Conservation (phyloP, 2,888 invertebrate genomes). For the Plemyria rubiginata region DNA sequence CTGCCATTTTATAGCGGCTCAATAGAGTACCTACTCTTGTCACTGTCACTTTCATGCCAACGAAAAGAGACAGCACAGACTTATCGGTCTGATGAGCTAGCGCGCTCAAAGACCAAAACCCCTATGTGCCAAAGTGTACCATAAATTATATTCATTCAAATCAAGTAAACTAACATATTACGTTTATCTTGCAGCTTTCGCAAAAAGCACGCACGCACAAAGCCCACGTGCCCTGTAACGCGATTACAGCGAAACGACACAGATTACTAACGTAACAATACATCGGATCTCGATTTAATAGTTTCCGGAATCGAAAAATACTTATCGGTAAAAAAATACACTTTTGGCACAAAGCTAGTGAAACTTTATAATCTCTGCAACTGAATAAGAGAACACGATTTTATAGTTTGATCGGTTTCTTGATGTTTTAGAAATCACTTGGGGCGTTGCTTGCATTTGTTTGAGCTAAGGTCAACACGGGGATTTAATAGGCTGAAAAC, state of each 20-base stretch:
- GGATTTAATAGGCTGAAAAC: no score
- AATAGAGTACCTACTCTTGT: no score
- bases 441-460: no score
- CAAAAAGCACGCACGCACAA: constrained; percentile 72
- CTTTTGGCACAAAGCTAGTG: constrained; percentile 58
- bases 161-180: constrained; percentile 25
- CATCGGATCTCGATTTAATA: constrained; percentile 62
- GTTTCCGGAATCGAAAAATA: constrained; percentile 66
- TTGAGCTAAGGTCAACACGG: no score
- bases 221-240: constrained; percentile 77
- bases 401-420: constrained; percentile 41
- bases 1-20: no score
- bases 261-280: constrained; percentile 23
- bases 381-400: constrained; percentile 57
- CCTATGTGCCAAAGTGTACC: no score
- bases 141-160: no score
- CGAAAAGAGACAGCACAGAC: no score
- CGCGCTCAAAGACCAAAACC: no score
- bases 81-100: no score
- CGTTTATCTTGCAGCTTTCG: constrained; percentile 65
- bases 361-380: constrained; percentile 62
- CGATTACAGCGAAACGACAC: constrained; percentile 56
- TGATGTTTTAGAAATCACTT: constrained; percentile 17
- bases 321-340: constrained; percentile 48
- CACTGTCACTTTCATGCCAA: no score